Base-by-base conservation (phyloP, 1,140 invertebrate species). In the Drosophila malerkotliana region DNA sequence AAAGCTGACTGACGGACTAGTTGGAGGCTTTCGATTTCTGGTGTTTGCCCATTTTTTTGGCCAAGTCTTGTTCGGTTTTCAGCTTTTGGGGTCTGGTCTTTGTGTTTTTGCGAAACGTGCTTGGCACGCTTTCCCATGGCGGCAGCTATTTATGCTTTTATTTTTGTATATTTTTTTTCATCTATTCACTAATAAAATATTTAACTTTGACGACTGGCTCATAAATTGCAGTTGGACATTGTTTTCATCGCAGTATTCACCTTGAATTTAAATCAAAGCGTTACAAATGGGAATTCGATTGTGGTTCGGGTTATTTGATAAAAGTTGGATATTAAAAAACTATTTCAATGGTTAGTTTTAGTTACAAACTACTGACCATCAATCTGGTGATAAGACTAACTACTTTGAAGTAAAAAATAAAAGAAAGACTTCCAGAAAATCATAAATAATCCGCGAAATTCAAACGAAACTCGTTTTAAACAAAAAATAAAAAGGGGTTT, bases 81-180 rank as follows among this genome's bases (percentile, higher is more conserved):
- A 57, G 34, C 12, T 61, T 68, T 67, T 18, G 18, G 44, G 44
- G 57, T 49, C 57, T 53, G 56, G 39, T 44, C 48, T 55, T 55
- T 79, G 61, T 55, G 55, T 73, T 68, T 68, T 62, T 66, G 73
- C 69, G 58, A 85, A 85, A 85, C 82, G 82, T 85, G 82, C 82
- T 79, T 85, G 82, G 82, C 82, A 82, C 75, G 75, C 78, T 67
- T 87, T 79, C 55, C 72, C 49, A 68, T 56, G 61, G 28, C 63
- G 41, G 47, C 72, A 66, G 37, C 34, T 32, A 39, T 28, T 28
- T 28, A 6, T 28, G 26, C 26, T 28, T 28, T 28, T 28, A 21
- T 21, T 21, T 21, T 21, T 47, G 14, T 18, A 1, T 18, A 37
- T 14, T 6, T 51, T 56, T 77, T 64, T 72, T 44, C 51, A 72